phyloP scores from a whole-genome alignment of 2,888 invertebrate genomes.

The Diaphora mendica region DNA sequence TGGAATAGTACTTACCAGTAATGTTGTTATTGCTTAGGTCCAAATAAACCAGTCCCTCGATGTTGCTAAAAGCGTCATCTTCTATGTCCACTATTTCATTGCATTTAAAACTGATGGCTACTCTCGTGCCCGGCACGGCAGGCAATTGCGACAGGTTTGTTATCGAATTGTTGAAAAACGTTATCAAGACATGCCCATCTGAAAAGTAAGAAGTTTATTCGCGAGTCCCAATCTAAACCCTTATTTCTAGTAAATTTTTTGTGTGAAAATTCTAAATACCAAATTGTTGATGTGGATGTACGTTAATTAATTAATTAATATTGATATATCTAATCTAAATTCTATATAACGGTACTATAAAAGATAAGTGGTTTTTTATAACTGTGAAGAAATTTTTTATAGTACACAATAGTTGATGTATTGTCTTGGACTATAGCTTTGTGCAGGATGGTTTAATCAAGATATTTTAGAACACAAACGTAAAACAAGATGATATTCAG shows the following conservation, averaged over 20 bases:
- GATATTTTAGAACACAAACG: slow-evolving; percentile 26
- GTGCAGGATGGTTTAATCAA: slow-evolving; percentile 23
- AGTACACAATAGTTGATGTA: background rate
- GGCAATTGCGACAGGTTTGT: slow-evolving; percentile 78
- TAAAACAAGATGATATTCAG: slow-evolving; percentile 42
- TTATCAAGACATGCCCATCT: slow-evolving; percentile 81
- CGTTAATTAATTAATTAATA: slow-evolving; percentile 41
- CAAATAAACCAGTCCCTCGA: slow-evolving; percentile 81
- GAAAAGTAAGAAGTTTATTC: slow-evolving; percentile 49
- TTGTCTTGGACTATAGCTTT: background rate
- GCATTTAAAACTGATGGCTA: slow-evolving; percentile 83
- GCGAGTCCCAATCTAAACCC: slow-evolving; percentile 11
- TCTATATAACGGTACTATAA: slow-evolving; percentile 25
- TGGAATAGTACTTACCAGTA: slow-evolving; percentile 72
- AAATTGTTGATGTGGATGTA: slow-evolving; percentile 25
- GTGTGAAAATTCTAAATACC: slow-evolving; percentile 16
- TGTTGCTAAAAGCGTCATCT: slow-evolving; percentile 82
- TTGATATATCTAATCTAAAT: slow-evolving; percentile 24
- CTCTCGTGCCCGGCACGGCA: slow-evolving; percentile 71
- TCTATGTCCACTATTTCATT: slow-evolving; percentile 84
- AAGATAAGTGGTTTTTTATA: background rate
- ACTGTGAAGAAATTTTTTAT: background rate
- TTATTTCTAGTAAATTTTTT: slow-evolving; percentile 13
- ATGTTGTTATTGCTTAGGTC: slow-evolving; percentile 87
- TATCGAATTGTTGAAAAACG: slow-evolving; percentile 87